Conservation (phyloP, 2,888 invertebrate species). For the Chydorus sphaericus region DNA sequence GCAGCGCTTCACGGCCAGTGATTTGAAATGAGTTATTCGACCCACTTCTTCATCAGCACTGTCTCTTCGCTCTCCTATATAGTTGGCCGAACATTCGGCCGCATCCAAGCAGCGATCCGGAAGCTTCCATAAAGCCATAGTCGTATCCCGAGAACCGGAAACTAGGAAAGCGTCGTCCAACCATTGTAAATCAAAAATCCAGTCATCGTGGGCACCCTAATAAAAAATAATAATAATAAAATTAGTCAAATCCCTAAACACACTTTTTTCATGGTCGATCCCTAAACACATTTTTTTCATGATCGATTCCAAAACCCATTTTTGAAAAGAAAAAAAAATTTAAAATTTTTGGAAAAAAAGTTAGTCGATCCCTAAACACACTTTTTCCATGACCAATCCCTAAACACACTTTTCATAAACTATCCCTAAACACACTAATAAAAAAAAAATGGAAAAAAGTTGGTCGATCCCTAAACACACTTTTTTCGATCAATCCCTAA, state of each 20-base stretch:
- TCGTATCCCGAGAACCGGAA: slow-evolving; percentile 82
- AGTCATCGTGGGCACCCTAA: slow-evolving; percentile 67
- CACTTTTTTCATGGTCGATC: too few species aligned
- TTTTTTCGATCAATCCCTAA: too few species aligned
- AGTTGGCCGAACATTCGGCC: too few species aligned
- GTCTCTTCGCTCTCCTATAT: too few species aligned
- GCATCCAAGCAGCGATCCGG: slow-evolving; percentile 30
- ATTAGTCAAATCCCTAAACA: not conserved
- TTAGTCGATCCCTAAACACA: too few species aligned
- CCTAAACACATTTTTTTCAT: too few species aligned
- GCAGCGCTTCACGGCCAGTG: slow-evolving; percentile 60
- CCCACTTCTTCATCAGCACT: not conserved
- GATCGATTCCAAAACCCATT: too few species aligned
- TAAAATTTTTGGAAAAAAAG: too few species aligned
- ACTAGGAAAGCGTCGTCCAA: slow-evolving; percentile 89
- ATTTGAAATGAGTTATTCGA: slow-evolving; percentile 24
- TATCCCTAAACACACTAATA: not conserved
- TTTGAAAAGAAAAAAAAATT: too few species aligned
- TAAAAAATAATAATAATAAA: slow-evolving; percentile 1
- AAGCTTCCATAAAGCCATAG: slow-evolving; percentile 78
- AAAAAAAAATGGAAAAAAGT: not conserved
- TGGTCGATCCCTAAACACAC: too few species aligned
- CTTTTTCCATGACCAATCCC: too few species aligned
- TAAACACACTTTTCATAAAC: too few species aligned
- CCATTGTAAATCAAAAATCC: slow-evolving; percentile 89